Evolutionary conservation across 2,888 invertebrate genomes (phyloP), one percentile per base, ranked within the genome.

Genomic region (Harpalus rubripes): DNA sequence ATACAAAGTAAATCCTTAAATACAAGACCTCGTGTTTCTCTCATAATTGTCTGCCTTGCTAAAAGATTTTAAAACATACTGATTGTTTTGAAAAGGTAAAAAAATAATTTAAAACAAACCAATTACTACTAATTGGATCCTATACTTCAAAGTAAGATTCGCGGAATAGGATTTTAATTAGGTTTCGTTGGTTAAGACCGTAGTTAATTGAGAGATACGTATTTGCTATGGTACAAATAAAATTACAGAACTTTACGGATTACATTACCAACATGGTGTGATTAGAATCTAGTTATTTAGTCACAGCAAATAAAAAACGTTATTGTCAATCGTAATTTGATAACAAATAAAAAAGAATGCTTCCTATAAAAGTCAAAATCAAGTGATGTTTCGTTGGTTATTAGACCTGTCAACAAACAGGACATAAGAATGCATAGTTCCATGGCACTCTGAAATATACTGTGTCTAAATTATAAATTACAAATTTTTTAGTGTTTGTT

Each of bases 141-240:
- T 22, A 22, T 58, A 76, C 44, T 26, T 78, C 22, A 78, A 15
- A 58, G n/a, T 7, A n/a, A 58, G 56, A 26, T 78, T 65, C 22
- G 26, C 76, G 41, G 10, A 78, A 78, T 78, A 56, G 76, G 76
- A 78, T 78, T 78, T 78, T 58, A 78, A 78, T 78, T 78, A 78
- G 56, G 58, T 78, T 76, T 58, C 56, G 8, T 26, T 78, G 32
- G 39, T 68, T 68, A 26, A 63, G 63, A 18, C 15, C 26, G 32
- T 15, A 32, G 68, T 68, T 68, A 68, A 68, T 68, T 68, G 68
- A 15, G 32, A 39, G 68, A 68, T 68, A 39, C 32, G n/a, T 12
- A 68, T 41, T 68, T 68, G 15, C 10, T 52, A 1, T 52, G 12
- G 12, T 52, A 12, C 10, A 52, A 52, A 12, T 52, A 52, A 52